Conservation (phyloP, 2,888 invertebrate species). For the Sinelater perroti region DNA sequence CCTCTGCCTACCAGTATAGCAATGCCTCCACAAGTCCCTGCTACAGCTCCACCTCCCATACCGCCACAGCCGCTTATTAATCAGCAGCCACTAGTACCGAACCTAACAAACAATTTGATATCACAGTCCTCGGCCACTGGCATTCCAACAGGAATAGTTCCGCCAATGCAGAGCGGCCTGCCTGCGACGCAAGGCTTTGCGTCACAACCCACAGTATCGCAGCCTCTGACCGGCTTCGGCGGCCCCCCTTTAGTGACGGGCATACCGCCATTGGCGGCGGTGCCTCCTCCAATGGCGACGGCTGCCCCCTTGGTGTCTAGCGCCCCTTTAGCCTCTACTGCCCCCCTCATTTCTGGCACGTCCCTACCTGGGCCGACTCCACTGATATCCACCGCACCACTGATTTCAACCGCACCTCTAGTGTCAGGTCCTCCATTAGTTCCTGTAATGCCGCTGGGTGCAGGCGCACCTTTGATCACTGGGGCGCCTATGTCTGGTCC, state of each 20-base stretch:
- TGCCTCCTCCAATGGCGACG: slow-evolving; percentile 5
- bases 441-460: slow-evolving; percentile 46
- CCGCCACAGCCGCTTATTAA: slow-evolving; percentile 32
- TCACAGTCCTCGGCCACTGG: slow-evolving; percentile 28
- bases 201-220: slow-evolving; percentile 19
- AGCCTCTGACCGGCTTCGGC: slow-evolving; percentile 22
- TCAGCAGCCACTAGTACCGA: slow-evolving; percentile 35
- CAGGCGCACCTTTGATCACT: slow-evolving; percentile 26
- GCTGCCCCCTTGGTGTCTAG: slow-evolving; percentile 7
- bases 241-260: slow-evolving; percentile 1
- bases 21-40: slow-evolving; percentile 40
- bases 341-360: slow-evolving; percentile 29
- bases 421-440: slow-evolving; percentile 47
- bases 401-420: slow-evolving; percentile 12
- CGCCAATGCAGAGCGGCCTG: slow-evolving; percentile 43
- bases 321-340: slow-evolving; percentile 6
- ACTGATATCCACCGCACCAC: neutral
- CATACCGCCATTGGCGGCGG: neutral
- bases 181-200: slow-evolving; percentile 32
- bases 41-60: slow-evolving; percentile 47
- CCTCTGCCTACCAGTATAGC: slow-evolving; percentile 53
- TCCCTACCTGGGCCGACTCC: slow-evolving; percentile 7
- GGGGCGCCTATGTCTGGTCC: slow-evolving; percentile 9
- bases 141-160: slow-evolving; percentile 46
- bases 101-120: slow-evolving; percentile 16